phyloP scores from a whole-genome alignment of 2,113 vertebrate genomes.

The Candoia aspera region DNA sequence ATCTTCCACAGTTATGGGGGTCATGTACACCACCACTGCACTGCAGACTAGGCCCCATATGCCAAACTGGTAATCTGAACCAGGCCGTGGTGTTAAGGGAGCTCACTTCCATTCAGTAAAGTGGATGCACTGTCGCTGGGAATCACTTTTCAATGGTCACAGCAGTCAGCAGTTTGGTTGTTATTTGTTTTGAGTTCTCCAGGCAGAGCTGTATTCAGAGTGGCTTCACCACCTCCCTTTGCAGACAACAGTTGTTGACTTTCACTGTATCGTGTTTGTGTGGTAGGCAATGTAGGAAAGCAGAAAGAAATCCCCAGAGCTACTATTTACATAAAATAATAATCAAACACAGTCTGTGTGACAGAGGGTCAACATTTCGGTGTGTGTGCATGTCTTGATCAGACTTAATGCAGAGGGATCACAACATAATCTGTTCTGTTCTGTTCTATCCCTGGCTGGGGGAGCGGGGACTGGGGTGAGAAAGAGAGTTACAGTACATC shows the following conservation, averaged over 20 bases:
- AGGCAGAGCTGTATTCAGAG: no score
- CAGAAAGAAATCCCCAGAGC: neutral
- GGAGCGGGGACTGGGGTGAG: neutral
- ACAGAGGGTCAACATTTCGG: neutral
- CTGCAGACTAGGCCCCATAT: rapidly evolving
- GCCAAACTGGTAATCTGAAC: neutral
- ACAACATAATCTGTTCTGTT: neutral
- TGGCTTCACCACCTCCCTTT: neutral
- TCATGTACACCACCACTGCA: no score
- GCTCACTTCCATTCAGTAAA: neutral
- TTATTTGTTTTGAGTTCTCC: neutral
- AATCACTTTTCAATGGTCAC: neutral
- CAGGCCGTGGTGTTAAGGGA: neutral
- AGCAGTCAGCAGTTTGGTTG: neutral
- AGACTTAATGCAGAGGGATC: neutral
- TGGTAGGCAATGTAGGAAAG: neutral
- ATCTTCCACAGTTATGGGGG: neutral
- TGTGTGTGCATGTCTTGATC: neutral
- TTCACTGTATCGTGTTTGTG: neutral
- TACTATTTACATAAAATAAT: neutral
- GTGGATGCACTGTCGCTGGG: neutral
- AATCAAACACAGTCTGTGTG: neutral
- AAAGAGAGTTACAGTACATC: neutral
- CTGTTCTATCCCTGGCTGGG: neutral
- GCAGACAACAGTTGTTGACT: neutral